Evolutionary conservation across 2,888 invertebrate genomes (phyloP).

Genomic region (Cephus pygmeus): DNA sequence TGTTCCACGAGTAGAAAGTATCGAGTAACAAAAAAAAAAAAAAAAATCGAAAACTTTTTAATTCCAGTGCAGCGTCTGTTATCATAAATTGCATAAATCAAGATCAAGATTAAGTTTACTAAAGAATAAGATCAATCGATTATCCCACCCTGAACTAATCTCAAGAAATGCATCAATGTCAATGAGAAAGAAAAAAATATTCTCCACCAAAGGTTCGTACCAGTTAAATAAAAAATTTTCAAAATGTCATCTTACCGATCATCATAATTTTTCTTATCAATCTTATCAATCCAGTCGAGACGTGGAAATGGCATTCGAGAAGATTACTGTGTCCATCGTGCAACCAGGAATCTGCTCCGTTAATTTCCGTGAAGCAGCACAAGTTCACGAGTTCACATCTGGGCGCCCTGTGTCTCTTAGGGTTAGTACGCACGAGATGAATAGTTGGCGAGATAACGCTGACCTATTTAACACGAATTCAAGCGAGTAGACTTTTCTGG

Average conservation of each 20-base stretch:
- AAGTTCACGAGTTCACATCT: conserved; percentile 27
- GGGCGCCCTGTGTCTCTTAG: conserved; percentile 30
- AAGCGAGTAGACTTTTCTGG: too few relatives aligned
- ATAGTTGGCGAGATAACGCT: neutral
- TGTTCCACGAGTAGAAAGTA: neutral
- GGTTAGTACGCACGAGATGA: conserved; percentile 17
- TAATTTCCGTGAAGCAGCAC: conserved; percentile 8
- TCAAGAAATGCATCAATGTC: neutral
- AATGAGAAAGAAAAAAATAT: neutral
- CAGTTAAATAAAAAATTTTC: too few relatives aligned
- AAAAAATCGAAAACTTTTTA: neutral
- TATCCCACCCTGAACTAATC: neutral
- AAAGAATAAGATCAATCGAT: neutral
- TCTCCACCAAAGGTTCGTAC: neutral
- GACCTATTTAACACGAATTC: too few relatives aligned
- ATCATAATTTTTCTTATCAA: neutral
- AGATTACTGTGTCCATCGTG: conserved; percentile 20
- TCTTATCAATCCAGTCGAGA: neutral
- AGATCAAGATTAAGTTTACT: neutral
- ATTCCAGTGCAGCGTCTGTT: neutral
- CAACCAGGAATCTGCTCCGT: conserved; percentile 8
- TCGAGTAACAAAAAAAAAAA: neutral
- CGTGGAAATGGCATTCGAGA: conserved; percentile 9
- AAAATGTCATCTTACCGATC: neutral
- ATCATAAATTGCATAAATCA: neutral